Base-by-base conservation (phyloP, 2,797 vertebrate genomes). In the Micropoecilia bifurca region DNA sequence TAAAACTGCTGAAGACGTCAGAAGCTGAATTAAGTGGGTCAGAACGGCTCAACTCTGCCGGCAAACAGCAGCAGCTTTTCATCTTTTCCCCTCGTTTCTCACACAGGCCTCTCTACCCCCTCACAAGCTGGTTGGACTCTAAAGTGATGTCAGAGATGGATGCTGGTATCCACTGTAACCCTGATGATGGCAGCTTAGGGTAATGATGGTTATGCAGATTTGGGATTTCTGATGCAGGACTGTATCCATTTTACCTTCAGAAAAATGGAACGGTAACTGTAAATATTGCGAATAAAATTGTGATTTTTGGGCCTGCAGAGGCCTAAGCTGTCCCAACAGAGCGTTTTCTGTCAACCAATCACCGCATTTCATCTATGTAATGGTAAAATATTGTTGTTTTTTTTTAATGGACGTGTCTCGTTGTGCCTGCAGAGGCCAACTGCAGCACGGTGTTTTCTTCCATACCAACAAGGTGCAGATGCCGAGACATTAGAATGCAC, bases 1-100 rank as follows among this genome's bases (percentile, higher is more conserved):
- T 76, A 71, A 73, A 61, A 61, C 79, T 77, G 75, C 68, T 6
- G 0, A 80, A 87, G 89, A 89, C 75, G 69, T 82, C 83, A 89
- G 81, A 80, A 71, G 69, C 72, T 72, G 57, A 43, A 77, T 2
- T 80, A 94, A 89, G 81, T 93, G 90, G 91, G 92, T 92, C 93
- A 93, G 30, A 69, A 2, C 78, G 80, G 74, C 87, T 84, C 33
- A 91, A 87, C 78, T 88, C 71, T 39, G 36, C 73, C 85, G 68
- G 74, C 81, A 86, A 83, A 85, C 69, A 77, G 77, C 78, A 66
- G 74, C 71, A 30, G 28, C 13, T 53, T 77, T 76, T 75, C 5
- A 55, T 28, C 20, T 28, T 18, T 81, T 41, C 30, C 59, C 47
- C 18, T 41, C 39, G 57, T 71, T 72, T 77, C 16, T 39, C 18